Evolutionary conservation across 2,888 invertebrate genomes (phyloP), one percentile per base, ranked within the genome.

Genomic region (Aleiodes leptofemur): DNA sequence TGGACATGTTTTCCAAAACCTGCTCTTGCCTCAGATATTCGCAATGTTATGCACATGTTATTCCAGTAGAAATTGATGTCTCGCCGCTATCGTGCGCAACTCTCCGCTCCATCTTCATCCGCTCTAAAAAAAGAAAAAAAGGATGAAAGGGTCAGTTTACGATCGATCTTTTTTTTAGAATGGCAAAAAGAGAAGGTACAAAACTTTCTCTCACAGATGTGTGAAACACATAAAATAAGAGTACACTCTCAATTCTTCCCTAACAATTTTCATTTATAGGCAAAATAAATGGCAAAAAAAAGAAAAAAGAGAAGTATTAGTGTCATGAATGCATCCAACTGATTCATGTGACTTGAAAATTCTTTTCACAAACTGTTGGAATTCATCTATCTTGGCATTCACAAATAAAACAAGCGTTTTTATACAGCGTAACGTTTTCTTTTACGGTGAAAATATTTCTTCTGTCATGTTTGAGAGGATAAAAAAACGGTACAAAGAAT

Each of bases 141-240:
- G 64, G 59, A 69, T 73, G 77, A 73, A 73, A 68, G 70, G 69
- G 69, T 70, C 55, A 70, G 64, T 70, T 73, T 66, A 70, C 61
- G 64, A 74, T 64, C 56, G 64, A 23, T 74, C 31, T 64, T 48
- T 51, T 51, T 29, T 74, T 48, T 66, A 53, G 55, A 31, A 64
- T 61, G 48, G 57, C 68, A 69, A 72, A 43, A 56, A 70, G 74
- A 64, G 70, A 70, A 61, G 55, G 70, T 74, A 48, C 56, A 74
- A 4, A 34, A 34, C 70, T 70, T 74, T 74, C 70, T 55, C 55
- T 70, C 56, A 43, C 48, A 53, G 55, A 48, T 71, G 70, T 64
- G 66, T 74, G 70, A 70, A 70, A 48, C 48, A 48, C 48, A 11
- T 64, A 43, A 43, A 23, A 64, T 64, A 34, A 23, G 64, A 43